Evolutionary conservation across 2,113 vertebrate genomes (phyloP).

Genomic region (Cercocebus atys): DNA sequence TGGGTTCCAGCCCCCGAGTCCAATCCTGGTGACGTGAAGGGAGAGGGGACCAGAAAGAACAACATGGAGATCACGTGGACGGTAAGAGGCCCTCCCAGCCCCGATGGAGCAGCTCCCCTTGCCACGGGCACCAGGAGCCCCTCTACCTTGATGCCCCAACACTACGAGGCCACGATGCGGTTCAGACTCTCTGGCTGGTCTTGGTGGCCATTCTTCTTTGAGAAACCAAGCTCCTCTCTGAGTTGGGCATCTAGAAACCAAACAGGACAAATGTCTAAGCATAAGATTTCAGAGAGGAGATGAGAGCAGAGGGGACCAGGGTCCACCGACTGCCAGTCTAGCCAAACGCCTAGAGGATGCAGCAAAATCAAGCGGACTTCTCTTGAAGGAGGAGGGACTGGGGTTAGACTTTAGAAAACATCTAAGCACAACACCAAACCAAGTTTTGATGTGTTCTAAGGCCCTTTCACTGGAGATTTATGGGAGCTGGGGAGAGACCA

Average conservation of each 20-base stretch:
- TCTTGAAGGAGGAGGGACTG: not conserved
- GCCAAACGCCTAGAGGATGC: not conserved
- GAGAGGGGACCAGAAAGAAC: constrained; percentile 92
- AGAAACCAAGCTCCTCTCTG: not conserved
- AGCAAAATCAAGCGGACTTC: not conserved
- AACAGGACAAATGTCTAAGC: not conserved
- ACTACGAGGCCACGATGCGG: not conserved
- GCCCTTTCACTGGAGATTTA: not conserved
- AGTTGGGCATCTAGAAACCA: not conserved
- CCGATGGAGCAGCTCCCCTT: not conserved
- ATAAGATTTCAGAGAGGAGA: not conserved
- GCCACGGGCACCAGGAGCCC: not conserved
- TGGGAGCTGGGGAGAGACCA: not conserved
- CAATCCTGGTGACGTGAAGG: constrained; percentile 90
- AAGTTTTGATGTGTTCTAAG: not conserved
- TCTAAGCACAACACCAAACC: fast-evolving
- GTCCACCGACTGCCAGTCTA: too few relatives aligned
- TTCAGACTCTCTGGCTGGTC: not conserved
- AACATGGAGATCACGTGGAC: constrained; percentile 99
- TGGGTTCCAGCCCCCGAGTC: constrained; percentile 91
- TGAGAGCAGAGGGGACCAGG: not conserved
- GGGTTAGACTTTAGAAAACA: not conserved
- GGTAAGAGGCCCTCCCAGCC: constrained; percentile 81
- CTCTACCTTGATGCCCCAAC: fast-evolving
- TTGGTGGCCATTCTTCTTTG: not conserved